A percentile compares a stretch with the other conserved stretches of the same genome.
Conservation (phyloP, 2,888 invertebrate species). For the Drosophila fungiperda region DNA sequence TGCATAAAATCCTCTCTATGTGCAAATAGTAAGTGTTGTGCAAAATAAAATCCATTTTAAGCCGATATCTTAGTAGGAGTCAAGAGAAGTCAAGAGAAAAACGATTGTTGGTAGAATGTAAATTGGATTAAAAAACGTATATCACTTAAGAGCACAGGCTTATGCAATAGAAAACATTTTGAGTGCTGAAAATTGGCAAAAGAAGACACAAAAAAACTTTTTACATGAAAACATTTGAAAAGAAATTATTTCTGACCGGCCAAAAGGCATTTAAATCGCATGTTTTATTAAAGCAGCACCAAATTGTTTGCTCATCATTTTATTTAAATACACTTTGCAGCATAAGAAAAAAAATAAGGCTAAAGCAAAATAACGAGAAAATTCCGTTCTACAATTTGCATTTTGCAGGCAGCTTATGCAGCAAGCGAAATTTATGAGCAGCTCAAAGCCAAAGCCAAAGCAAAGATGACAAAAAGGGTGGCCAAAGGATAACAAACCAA, state of each 20-base stretch:
- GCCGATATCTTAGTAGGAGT: not conserved
- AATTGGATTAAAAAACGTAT: not conserved
- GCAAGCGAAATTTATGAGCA: constrained; percentile 49
- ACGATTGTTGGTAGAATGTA: not conserved
- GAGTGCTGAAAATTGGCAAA: not conserved
- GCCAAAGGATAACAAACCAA: constrained; percentile 5
- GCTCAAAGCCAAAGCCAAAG: constrained; percentile 12
- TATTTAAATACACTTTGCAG: constrained; percentile 16
- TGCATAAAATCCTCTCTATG: constrained; percentile 56
- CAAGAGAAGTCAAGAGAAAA: not conserved
- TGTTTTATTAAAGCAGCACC: constrained; percentile 28
- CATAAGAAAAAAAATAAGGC: not conserved
- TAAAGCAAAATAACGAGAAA: not conserved
- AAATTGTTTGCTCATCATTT: constrained; percentile 21
- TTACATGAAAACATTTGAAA: not conserved
- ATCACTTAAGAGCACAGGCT: not conserved
- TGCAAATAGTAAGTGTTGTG: constrained; percentile 40
- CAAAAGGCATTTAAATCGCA: constrained; percentile 29
- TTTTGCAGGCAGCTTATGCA: constrained; percentile 51
- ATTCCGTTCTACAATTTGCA: constrained; percentile 47
- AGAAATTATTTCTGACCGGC: not conserved
- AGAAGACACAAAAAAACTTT: not conserved
- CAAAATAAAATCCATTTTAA: constrained; percentile 2
- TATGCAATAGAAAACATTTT: not conserved
- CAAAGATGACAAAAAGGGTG: constrained; percentile 3